A percentile compares a stretch with the other conserved stretches of the same genome.
These are phyloP conservation scores for Enteromius thamalakanensis DNA, from an alignment of 2,797 vertebrate genomes.

Conservation along the genomic window DNA sequence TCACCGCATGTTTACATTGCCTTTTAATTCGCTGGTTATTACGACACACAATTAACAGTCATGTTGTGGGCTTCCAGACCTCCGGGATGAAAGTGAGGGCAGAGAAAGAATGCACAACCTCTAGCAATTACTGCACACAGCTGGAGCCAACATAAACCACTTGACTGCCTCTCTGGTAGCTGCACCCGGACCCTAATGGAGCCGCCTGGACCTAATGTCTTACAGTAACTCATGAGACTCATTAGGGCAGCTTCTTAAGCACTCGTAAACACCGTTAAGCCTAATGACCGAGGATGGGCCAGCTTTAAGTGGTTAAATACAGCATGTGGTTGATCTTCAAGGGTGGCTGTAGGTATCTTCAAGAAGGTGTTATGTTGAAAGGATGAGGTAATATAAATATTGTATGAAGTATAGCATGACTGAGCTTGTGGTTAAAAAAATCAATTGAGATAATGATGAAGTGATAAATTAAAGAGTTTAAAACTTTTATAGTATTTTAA, in stretches of 20 bases:
- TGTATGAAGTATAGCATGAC: not conserved
- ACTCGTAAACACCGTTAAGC: conserved; percentile 78
- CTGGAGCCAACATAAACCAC: conserved; percentile 76
- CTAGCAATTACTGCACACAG: conserved; percentile 74
- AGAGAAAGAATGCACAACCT: conserved; percentile 65
- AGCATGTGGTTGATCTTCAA: conserved; percentile 51
- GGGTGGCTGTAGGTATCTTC: conserved; percentile 37
- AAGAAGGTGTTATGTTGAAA: conserved; percentile 4
- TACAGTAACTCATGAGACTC: conserved; percentile 76
- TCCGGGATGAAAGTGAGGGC: conserved; percentile 51
- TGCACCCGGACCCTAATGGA: conserved; percentile 60
- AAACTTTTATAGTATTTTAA: not conserved
- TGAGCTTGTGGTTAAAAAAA: not conserved
- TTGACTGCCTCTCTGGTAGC: conserved; percentile 70
- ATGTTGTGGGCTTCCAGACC: conserved; percentile 52
- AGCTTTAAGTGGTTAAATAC: conserved; percentile 66
- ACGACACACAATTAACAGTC: conserved; percentile 64
- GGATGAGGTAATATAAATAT: not conserved
- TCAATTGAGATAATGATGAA: not conserved
- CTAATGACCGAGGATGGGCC: conserved; percentile 60
- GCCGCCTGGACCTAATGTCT: conserved; percentile 70
- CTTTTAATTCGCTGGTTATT: conserved; percentile 59
- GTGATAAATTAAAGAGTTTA: not conserved
- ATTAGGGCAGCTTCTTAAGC: conserved; percentile 76
- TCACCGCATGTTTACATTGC: conserved; percentile 57